Conservation (phyloP, 2,888 invertebrate species). For the Norana najaformis region DNA sequence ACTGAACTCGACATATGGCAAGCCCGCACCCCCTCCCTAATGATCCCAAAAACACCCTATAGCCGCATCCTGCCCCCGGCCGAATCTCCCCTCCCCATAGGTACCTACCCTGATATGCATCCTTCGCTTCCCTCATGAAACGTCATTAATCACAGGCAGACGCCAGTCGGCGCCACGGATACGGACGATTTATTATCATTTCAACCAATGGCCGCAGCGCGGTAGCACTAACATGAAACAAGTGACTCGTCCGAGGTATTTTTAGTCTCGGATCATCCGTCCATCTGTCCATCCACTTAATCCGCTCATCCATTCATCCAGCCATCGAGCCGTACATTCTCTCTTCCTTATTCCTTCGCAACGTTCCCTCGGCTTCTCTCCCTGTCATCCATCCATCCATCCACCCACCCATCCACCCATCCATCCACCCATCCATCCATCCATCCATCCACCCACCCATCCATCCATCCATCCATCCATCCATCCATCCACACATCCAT, state of each 20-base stretch:
- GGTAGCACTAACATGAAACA: neutral
- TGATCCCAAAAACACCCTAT: neutral
- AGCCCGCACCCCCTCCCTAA: neutral
- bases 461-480: no score
- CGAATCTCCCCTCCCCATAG: neutral
- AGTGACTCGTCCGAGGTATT: neutral
- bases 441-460: no score
- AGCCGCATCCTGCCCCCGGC: neutral
- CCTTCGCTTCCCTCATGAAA: conserved; percentile 10
- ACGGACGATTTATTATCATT: neutral
- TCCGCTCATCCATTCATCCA: neutral
- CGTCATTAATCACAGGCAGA: neutral
- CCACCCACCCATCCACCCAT: no score
- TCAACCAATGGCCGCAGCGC: neutral
- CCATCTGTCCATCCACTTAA: conserved; percentile 1
- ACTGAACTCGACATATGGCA: conserved; percentile 7
- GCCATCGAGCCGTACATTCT: neutral
- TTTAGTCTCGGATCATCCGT: neutral
- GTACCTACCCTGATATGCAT: neutral
- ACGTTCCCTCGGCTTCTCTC: no score
- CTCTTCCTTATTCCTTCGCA: neutral
- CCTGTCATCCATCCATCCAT: neutral
- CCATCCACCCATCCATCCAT: no score
- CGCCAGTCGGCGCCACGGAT: neutral
- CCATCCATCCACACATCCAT: no score